Evolutionary conservation across 35 echinoderm and acorn worm species (phyloP).

Genomic region (Strongylocentrotus purpuratus): DNA sequence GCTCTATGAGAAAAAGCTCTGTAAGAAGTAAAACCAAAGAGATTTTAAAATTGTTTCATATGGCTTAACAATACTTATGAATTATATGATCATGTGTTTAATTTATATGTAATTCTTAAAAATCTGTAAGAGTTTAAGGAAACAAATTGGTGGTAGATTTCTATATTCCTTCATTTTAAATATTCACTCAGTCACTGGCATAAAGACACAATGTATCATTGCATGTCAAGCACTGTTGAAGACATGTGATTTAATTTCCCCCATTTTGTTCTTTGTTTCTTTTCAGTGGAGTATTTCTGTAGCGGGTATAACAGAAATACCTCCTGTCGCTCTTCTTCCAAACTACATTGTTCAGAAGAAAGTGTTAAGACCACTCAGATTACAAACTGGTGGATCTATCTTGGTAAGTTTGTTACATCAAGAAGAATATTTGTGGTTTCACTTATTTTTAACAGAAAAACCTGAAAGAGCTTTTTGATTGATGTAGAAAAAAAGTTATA

Average conservation of each 20-base stretch:
- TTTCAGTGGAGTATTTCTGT: constrained; percentile 94
- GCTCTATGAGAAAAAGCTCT: neutral
- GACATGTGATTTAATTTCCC: neutral
- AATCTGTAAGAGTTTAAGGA: neutral
- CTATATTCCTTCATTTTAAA: neutral
- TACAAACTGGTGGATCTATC: constrained; percentile 92
- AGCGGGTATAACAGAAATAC: constrained; percentile 93
- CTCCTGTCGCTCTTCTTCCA: constrained; percentile 87
- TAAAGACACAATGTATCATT: neutral
- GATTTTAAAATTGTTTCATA: neutral
- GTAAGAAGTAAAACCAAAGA: neutral
- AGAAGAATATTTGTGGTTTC: too few relatives aligned
- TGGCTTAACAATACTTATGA: neutral
- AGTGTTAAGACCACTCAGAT: constrained; percentile 82
- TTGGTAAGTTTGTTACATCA: constrained; percentile 67
- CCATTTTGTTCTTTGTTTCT: constrained; percentile 35
- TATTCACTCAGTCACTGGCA: neutral
- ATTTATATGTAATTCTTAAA: neutral
- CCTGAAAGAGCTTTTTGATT: too few relatives aligned
- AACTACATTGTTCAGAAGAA: constrained; percentile 92
- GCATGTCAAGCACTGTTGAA: neutral
- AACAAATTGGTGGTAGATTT: neutral
- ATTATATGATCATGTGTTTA: neutral
- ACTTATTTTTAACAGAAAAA: too few relatives aligned
- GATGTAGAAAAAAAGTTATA: too few relatives aligned